These are phyloP conservation scores for Rhadina sibilatrix DNA, from an alignment of 2,113 vertebrate genomes.

Conservation along the genomic window DNA sequence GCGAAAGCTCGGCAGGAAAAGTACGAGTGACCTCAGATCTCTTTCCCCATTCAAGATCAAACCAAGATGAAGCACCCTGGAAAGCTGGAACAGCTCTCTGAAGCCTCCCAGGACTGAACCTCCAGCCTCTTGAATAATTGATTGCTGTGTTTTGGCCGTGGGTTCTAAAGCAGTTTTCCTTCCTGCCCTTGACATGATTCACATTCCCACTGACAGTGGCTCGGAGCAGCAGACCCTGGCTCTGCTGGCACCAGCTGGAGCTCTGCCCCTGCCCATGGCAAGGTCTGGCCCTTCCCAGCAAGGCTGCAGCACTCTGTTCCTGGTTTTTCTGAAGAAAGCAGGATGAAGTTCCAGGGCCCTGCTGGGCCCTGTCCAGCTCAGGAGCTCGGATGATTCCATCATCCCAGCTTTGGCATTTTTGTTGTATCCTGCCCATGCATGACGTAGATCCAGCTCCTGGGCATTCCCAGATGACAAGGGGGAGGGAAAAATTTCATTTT, in stretches of 20 bases:
- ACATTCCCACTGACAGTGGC: fast-evolving
- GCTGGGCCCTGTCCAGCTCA: neutral
- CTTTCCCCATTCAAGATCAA: neutral
- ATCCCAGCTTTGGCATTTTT: neutral
- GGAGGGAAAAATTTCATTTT: neutral
- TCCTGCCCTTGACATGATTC: neutral
- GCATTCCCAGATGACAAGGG: neutral
- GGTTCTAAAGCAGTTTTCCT: neutral
- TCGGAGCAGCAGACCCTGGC: neutral
- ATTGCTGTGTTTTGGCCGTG: neutral
- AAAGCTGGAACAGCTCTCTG: neutral
- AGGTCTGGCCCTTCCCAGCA: neutral
- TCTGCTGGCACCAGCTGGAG: neutral
- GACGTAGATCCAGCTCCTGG: neutral
- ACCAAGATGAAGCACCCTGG: fast-evolving
- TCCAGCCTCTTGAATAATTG: neutral
- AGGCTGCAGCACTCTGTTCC: neutral
- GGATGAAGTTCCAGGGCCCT: fast-evolving
- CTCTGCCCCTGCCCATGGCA: neutral
- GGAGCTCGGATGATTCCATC: fast-evolving
- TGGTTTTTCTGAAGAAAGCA: neutral
- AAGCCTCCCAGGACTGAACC: neutral
- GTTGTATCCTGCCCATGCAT: neutral
- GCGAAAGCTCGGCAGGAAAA: neutral
- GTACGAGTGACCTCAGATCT: neutral